Evolutionary conservation across 2,113 vertebrate species (phyloP).

Genomic region (Dolichotis patagonum): DNA sequence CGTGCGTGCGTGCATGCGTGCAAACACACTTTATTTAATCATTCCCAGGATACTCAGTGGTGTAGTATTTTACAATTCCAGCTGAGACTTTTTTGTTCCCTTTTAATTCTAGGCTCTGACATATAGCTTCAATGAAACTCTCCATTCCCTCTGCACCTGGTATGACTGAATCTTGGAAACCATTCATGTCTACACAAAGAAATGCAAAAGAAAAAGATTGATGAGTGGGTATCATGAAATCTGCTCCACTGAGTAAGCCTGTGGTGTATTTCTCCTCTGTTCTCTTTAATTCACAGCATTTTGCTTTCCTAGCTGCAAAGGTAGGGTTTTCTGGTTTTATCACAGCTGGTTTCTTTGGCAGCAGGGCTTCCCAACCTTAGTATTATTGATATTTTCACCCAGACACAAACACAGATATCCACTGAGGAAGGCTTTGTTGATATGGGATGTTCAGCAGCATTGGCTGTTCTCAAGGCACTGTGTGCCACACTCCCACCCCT

Average conservation of each 20-base stretch:
- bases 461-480: not conserved
- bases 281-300: not conserved
- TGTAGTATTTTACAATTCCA: constrained; percentile 46
- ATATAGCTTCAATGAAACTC: not conserved
- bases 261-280: not conserved
- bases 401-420: not conserved
- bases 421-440: not conserved
- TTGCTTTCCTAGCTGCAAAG: not conserved
- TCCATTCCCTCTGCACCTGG: not conserved
- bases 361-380: not conserved
- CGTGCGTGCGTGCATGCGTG: too few relatives aligned
- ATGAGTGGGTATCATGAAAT: not conserved
- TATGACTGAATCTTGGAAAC: not conserved
- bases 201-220: not conserved
- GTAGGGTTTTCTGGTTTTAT: not conserved
- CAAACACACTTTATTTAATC: not conserved
- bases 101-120: constrained; percentile 52
- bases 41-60: constrained; percentile 19
- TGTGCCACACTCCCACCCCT: not conserved
- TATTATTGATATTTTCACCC: not conserved
- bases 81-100: not conserved
- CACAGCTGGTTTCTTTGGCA: not conserved
- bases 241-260: not conserved
- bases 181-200: not conserved
- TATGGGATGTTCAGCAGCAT: not conserved